These are phyloP conservation scores for Zaprionus nigranus DNA, from an alignment of 1,140 invertebrate species.

Conservation along the genomic window DNA sequence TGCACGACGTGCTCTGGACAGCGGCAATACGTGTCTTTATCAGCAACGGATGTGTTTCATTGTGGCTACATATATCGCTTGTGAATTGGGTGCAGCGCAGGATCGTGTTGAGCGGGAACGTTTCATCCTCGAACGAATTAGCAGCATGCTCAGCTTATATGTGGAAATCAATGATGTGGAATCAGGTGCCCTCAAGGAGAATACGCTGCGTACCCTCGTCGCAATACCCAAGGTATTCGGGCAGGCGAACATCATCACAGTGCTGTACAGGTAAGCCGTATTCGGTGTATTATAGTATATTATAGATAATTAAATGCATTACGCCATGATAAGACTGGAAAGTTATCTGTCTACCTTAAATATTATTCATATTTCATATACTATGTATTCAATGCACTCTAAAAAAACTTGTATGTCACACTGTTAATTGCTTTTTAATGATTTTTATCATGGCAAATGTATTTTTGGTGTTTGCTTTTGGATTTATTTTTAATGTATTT, in stretches of 20 bases:
- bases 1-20: constrained; percentile 18
- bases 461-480: not conserved
- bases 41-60: constrained; percentile 69
- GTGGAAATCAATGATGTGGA: constrained; percentile 41
- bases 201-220: constrained; percentile 62
- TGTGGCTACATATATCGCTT: constrained; percentile 69
- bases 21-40: constrained; percentile 19
- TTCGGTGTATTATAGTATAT: not conserved
- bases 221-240: constrained; percentile 68
- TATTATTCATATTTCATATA: not conserved
- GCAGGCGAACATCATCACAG: constrained; percentile 60
- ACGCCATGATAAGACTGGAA: not conserved
- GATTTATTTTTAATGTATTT: not conserved
- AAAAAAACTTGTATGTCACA: not conserved
- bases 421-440: not conserved
- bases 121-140: constrained; percentile 59
- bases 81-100: constrained; percentile 65
- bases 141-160: constrained; percentile 51
- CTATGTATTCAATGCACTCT: not conserved
- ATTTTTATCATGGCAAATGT: not conserved
- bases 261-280: constrained; percentile 57
- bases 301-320: not conserved
- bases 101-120: constrained; percentile 49
- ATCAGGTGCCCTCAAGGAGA: constrained; percentile 45
- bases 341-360: too few relatives aligned